phyloP scores from a whole-genome alignment of 2,888 invertebrate genomes.

The Linnaemya vulpina region DNA sequence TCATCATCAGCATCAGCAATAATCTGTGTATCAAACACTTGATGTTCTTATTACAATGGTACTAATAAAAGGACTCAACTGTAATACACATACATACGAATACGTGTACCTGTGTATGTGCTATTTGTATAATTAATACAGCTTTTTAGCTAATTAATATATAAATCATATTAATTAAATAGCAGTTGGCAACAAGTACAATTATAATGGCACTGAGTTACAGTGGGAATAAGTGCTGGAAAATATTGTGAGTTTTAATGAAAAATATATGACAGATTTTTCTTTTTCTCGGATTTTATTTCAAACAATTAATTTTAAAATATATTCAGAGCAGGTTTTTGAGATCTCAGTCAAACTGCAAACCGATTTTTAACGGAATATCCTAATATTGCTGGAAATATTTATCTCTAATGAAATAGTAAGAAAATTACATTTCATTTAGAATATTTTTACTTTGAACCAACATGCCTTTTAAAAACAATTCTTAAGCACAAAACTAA shows the following conservation, averaged over 20 bases:
- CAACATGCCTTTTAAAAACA: no score
- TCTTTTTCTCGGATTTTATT: no score
- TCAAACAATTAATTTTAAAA: no score
- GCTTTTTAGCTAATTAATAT: neutral
- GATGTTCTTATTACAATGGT: constrained; percentile 9
- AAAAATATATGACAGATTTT: neutral
- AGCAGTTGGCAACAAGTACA: neutral
- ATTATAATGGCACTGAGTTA: neutral
- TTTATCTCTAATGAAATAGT: no score
- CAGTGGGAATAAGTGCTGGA: neutral
- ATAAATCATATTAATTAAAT: constrained; percentile 20
- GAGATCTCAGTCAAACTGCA: no score
- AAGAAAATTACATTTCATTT: no score
- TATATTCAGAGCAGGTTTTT: no score
- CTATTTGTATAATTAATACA: constrained; percentile 10
- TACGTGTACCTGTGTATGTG: neutral
- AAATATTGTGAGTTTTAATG: neutral
- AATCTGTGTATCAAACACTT: neutral
- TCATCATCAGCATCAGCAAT: constrained; percentile 26
- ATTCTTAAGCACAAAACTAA: no score
- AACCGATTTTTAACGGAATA: no score
- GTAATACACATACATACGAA: neutral
- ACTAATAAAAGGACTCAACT: neutral
- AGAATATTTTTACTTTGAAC: no score
- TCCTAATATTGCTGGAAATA: no score